Base-by-base conservation (phyloP, 2,888 invertebrate genomes). In the Synanthedon myopaeformis region DNA sequence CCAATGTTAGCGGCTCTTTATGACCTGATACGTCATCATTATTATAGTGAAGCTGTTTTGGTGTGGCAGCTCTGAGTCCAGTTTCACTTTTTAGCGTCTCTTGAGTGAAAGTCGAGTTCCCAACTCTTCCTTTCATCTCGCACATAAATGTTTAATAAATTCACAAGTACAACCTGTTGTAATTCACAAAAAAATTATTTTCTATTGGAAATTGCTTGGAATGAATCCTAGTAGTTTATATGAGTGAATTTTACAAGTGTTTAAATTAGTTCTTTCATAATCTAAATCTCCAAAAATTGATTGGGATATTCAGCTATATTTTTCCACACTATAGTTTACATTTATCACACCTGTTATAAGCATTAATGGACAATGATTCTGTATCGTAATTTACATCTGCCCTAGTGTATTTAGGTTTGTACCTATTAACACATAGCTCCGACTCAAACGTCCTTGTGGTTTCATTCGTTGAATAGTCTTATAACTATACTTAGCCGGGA, bases 51-150 rank as follows among this genome's bases (percentile, higher is more conserved):
- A 65, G 67, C 23, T 71, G 69, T 73, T 72, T 71, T 70, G 63
- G 57, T 61, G 66, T 59, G 65, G 67, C 66, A 66, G 69, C 70
- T 68, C 65, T 63, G 72, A 73, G 77, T 76, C 71, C 80, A 79
- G 80, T 86, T 86, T 86, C 85, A 84, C 86, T 85, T 86, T 82
- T 85, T 84, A 85, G 82, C 80, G 72, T 78, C 69, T 74, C 66
- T 64, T 68, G 58, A 76, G 86, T 80, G 86, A 86, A 86, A 86
- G 86, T 83, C 64, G 72, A 64, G 70, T 65, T 75, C 73, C 72
- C 71, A 74, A 79, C 80, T 80, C 74, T 82, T 83, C 77, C 80
- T 82, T 81, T 83, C 79, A 65, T 79, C 67, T 65, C 64, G 63
- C 61, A 69, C 61, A 65, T 67, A 57, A 55, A 52, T 69, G 12